Percentiles rank a stretch among this genome's conserved stretches.
phyloP scores from a whole-genome alignment of 2,113 vertebrate genomes.

The Plecturocebus donacophilus region DNA sequence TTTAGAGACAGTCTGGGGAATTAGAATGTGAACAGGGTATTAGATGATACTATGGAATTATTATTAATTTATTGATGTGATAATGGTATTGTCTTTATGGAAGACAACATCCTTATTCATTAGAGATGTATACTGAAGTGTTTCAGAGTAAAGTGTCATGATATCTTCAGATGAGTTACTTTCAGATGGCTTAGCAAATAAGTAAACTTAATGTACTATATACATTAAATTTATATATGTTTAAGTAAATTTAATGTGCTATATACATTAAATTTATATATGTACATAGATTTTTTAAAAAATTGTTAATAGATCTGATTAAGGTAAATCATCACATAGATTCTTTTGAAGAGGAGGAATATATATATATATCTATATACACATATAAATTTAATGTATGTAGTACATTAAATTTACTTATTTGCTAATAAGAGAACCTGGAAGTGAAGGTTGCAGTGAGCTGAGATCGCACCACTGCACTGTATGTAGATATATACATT shows the following conservation, averaged over 20 bases:
- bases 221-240: not conserved
- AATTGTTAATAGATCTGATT: not conserved
- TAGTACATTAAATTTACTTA: no score
- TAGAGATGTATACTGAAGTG: not conserved
- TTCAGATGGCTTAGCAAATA: not conserved
- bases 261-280: not conserved
- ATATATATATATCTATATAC: not conserved
- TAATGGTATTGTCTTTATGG: not conserved
- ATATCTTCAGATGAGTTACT: not conserved
- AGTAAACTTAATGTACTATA: not conserved
- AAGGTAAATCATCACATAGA: not conserved
- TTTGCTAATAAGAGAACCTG: no score
- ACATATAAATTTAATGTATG: no score
- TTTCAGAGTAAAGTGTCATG: conserved; percentile 13
- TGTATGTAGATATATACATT: no score
- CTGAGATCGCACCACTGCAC: no score
- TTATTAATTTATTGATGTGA: not conserved
- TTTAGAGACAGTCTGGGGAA: not conserved
- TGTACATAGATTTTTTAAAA: not conserved
- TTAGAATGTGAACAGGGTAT: not conserved
- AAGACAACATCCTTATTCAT: not conserved
- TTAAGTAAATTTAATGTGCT: not conserved
- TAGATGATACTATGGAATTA: not conserved
- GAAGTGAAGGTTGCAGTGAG: no score
- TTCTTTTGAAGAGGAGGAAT: not conserved